Percentiles rank a stretch among this genome's conserved stretches.
Conservation (phyloP, 2,888 invertebrate genomes). For the Drosophila rellima region DNA sequence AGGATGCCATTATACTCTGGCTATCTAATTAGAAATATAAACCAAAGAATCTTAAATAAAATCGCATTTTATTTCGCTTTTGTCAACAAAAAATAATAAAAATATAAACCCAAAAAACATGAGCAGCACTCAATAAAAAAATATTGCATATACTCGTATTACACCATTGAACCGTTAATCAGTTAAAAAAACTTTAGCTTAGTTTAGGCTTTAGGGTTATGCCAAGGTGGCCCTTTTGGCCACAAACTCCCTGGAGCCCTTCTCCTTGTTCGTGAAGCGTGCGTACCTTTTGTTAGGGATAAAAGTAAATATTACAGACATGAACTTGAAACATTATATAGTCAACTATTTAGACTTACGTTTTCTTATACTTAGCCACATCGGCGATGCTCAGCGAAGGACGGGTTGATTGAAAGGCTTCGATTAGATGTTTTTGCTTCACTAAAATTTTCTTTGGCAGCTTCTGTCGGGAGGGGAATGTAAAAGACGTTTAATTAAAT, state of each 20-base stretch:
- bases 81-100: conserved; percentile 47
- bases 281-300: conserved; percentile 88
- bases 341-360: conserved; percentile 87
- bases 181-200: conserved; percentile 32
- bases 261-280: conserved; percentile 88
- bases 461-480: conserved; percentile 69
- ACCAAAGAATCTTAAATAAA: not conserved
- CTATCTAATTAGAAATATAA: too few species aligned
- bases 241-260: conserved; percentile 86
- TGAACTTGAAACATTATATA: not conserved
- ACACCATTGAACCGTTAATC: conserved; percentile 19
- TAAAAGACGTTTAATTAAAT: conserved; percentile 26
- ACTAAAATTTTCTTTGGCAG: conserved; percentile 85
- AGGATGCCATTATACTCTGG: too few species aligned
- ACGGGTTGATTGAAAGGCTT: conserved; percentile 89
- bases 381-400: conserved; percentile 92
- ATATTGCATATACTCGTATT: not conserved
- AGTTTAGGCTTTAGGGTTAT: conserved; percentile 77
- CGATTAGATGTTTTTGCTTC: conserved; percentile 88
- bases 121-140: conserved; percentile 15
- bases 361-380: conserved; percentile 90
- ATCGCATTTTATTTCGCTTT: conserved; percentile 47
- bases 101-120: conserved; percentile 25
- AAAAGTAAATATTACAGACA: conserved; percentile 15
- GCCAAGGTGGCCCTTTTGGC: conserved; percentile 88